Percentiles rank a stretch among this genome's conserved stretches.
phyloP scores from a whole-genome alignment of 1,140 invertebrate species.

The Sitobion miscanthi region DNA sequence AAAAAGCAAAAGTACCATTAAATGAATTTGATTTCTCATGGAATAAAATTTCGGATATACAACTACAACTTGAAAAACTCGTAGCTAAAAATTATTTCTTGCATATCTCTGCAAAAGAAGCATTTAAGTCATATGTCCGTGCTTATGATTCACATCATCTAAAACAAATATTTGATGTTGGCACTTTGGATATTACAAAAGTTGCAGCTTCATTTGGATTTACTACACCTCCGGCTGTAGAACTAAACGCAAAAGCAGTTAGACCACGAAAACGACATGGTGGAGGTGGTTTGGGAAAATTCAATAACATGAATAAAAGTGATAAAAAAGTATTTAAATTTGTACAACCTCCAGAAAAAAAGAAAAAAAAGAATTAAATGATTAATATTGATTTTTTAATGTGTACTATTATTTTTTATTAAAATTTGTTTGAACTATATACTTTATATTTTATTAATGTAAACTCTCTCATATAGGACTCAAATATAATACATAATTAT shows the following conservation, averaged over 20 bases:
- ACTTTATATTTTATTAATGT: background rate
- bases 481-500: no score
- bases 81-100: conserved; percentile 95
- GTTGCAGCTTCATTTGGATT: conserved; percentile 96
- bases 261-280: conserved; percentile 77
- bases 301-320: conserved; percentile 72
- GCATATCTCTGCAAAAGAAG: conserved; percentile 94
- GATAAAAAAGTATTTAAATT: conserved; percentile 55
- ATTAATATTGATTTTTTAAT: conserved; percentile 9
- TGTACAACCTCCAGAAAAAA: conserved; percentile 51
- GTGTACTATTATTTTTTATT: conserved; percentile 7
- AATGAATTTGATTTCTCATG: conserved; percentile 99
- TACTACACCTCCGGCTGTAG: conserved; percentile 86
- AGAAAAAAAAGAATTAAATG: conserved; percentile 37
- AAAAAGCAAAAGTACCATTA: conserved; percentile 90
- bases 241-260: conserved; percentile 71
- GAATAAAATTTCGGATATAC: conserved; percentile 96
- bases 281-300: conserved; percentile 80
- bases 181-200: conserved; percentile 86
- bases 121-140: conserved; percentile 94
- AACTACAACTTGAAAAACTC: conserved; percentile 93
- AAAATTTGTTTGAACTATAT: background rate
- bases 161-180: conserved; percentile 94
- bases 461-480: no score
- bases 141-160: conserved; percentile 97